A percentile compares a stretch with the other conserved stretches of the same genome.
Conservation (phyloP, 2,797 vertebrate genomes). For the Threskiornis aethiopicus region DNA sequence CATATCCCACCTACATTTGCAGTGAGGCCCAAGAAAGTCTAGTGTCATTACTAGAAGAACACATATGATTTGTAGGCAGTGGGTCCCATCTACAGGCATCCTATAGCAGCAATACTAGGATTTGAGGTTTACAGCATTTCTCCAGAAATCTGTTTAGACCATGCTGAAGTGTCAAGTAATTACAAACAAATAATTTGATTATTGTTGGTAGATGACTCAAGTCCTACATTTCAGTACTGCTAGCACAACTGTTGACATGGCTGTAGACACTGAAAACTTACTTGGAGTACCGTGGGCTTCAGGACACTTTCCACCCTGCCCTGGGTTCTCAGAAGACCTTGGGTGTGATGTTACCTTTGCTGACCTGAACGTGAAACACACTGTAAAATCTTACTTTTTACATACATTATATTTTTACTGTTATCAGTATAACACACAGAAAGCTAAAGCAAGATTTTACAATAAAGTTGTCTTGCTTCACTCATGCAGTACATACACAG, state of each 20-base stretch:
- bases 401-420: background rate
- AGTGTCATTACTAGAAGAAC: background rate
- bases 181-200: background rate
- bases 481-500: background rate
- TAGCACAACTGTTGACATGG: background rate
- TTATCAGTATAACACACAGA: background rate
- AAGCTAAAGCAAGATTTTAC: background rate
- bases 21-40: background rate
- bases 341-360: background rate
- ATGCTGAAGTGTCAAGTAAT: background rate
- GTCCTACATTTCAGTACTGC: background rate
- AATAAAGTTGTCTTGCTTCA: background rate
- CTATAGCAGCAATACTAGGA: background rate
- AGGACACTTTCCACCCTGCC: background rate
- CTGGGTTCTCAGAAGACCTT: background rate
- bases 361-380: background rate
- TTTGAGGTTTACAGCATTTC: background rate
- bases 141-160: background rate
- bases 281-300: rapidly evolving
- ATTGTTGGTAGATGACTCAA: background rate
- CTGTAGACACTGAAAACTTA: background rate
- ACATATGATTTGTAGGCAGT: background rate
- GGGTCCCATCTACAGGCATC: background rate
- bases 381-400: background rate
- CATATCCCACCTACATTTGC: background rate